phyloP scores from a whole-genome alignment of 2,888 invertebrate genomes.

The Sarcophaga variegata region DNA sequence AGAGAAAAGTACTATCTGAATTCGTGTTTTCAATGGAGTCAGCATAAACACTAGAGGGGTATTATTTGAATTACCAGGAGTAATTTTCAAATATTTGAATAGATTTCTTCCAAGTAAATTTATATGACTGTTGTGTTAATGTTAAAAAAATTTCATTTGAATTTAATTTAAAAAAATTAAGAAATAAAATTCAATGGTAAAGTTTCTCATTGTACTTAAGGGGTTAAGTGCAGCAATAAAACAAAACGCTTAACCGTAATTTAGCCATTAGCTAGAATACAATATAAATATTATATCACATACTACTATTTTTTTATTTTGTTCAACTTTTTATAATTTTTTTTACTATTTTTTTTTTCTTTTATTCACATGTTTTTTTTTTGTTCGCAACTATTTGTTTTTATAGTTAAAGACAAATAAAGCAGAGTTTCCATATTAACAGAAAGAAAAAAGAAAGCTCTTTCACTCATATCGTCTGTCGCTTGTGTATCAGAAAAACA shows the following conservation, averaged over 20 bases:
- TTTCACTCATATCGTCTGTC: not conserved
- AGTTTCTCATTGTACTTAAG: not conserved
- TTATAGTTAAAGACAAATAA: conserved; percentile 44
- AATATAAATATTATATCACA: conserved; percentile 41
- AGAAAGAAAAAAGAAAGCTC: not conserved
- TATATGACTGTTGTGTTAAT: no score
- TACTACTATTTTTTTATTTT: conserved; percentile 33
- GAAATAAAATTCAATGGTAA: not conserved
- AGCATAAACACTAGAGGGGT: no score
- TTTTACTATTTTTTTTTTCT: not conserved
- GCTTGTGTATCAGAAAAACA: no score
- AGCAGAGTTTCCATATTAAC: conserved; percentile 3
- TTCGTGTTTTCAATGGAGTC: no score
- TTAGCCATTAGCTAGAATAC: conserved; percentile 54
- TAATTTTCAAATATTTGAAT: no score
- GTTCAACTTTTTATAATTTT: not conserved
- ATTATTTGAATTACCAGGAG: no score
- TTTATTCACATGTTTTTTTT: conserved; percentile 6
- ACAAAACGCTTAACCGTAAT: conserved; percentile 37
- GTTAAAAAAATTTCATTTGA: no score
- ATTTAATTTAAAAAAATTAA: no score
- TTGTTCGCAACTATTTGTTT: not conserved
- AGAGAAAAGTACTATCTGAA: no score
- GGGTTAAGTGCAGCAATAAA: conserved; percentile 32
- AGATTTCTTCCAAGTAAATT: no score